Evolutionary conservation across 2,797 vertebrate species (phyloP).

Genomic region (Danio aesculapii): DNA sequence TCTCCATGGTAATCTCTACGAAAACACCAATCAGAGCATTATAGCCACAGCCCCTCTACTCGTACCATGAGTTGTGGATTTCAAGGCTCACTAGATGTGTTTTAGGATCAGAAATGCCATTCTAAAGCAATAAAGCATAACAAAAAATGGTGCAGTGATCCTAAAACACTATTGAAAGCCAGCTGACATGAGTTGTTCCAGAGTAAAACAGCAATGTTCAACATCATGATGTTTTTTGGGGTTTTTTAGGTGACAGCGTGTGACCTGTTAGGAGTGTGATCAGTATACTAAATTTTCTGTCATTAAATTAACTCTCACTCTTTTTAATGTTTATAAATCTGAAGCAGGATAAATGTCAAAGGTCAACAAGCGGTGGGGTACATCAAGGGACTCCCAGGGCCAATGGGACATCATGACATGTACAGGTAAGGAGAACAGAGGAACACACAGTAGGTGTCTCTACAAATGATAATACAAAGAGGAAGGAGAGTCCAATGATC

Average conservation of each 20-base stretch:
- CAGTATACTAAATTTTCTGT: neutral
- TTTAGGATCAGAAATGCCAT: conserved; percentile 35
- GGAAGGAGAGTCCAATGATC: conserved; percentile 63
- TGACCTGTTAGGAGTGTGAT: neutral
- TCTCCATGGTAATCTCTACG: conserved; percentile 95
- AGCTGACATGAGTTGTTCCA: conserved; percentile 63
- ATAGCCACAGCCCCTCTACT: conserved; percentile 70
- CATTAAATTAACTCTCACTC: neutral
- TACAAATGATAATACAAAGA: conserved; percentile 66
- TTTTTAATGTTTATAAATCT: neutral
- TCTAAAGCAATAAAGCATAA: conserved; percentile 67
- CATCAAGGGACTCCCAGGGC: conserved; percentile 54
- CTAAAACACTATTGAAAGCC: conserved; percentile 39
- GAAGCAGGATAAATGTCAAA: conserved; percentile 1
- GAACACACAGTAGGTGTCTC: conserved; percentile 64
- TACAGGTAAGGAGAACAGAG: conserved; percentile 46
- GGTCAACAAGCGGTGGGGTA: neutral
- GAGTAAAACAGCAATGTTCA: conserved; percentile 84
- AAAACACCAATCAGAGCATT: conserved; percentile 84
- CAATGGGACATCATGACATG: conserved; percentile 64
- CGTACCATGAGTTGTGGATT: conserved; percentile 40
- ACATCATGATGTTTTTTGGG: conserved; percentile 59
- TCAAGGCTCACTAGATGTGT: conserved; percentile 35
- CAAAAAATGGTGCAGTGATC: conserved; percentile 44
- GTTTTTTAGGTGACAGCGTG: conserved; percentile 7